Evolutionary conservation across 2,888 invertebrate genomes (phyloP), one percentile per base, ranked within the genome.

Genomic region (Cerastis rubricosa): DNA sequence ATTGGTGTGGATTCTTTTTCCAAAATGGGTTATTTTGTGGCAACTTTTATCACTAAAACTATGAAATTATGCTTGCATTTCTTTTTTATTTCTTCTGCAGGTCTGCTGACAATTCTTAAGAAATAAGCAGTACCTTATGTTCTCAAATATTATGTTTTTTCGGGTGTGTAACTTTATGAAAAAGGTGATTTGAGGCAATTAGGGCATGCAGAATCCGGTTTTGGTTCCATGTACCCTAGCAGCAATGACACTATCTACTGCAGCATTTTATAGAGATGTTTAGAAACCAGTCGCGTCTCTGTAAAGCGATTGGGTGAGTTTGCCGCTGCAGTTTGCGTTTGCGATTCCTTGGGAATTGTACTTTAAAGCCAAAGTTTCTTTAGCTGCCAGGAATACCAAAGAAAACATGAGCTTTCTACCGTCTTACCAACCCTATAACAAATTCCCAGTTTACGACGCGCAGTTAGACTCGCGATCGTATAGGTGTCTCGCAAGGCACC

Each of bases 361-460:
- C 22, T 11, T 63, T 6, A 40, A 35, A 35, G 9, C 59, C 8
- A 17, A 70, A 17, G 12, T 19, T 25, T 49, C 2, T 17, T 11
- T 49, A 49, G 7, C 19, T 49, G 8, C 45, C 51, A 29, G 12
- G 8, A 2, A 19, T 19, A 11, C 14, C 12, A 54, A 54, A 54
- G 8, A 35, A 17, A 17, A 17, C 12, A 19, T n/a, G 11, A 3
- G 40, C n/a, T 43, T 75, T 29, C 40, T 17, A 11, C 7, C 19
- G 12, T 45, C 6, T 9, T 29, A 69, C 0, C 83, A 84, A 47
- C 85, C 83, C 83, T 84, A 59, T 6, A 70, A 63, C 57, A 59
- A 63, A 74, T 63, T 69, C 35, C 8, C n/a, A n/a, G 65, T 85
- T 85, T 78, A 84, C 69, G 78, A 85, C 47, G 47, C 19, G 14